Evolutionary conservation across 1,140 invertebrate species (phyloP).

Genomic region (Kradibia gibbosae): DNA sequence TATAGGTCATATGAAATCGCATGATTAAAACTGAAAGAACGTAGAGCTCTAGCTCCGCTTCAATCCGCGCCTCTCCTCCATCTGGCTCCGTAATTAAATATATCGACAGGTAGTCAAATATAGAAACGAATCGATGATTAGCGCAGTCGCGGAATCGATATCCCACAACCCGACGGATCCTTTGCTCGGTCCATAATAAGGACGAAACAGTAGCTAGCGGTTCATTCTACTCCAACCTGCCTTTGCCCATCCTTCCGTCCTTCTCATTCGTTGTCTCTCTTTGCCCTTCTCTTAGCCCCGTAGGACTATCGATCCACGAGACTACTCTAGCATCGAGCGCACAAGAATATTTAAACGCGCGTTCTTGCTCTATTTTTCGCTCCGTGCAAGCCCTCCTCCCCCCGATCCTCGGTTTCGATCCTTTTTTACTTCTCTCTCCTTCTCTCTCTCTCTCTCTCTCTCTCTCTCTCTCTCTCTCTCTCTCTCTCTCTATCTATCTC

Average conservation of each 20-base stretch:
- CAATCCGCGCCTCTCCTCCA: not conserved
- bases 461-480: too few species aligned
- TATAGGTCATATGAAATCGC: too few species aligned
- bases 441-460: too few species aligned
- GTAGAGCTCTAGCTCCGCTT: not conserved
- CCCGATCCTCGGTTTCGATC: slow-evolving; percentile 35
- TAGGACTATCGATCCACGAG: slow-evolving; percentile 47
- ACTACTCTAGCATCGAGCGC: slow-evolving; percentile 35
- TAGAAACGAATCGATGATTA: slow-evolving; percentile 50
- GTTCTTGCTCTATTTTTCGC: slow-evolving; percentile 45
- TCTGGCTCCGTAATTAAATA: slow-evolving; percentile 47
- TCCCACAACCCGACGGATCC: not conserved
- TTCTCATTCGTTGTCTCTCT: not conserved
- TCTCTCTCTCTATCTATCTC: slow-evolving; percentile 38
- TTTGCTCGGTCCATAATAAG: slow-evolving; percentile 39
- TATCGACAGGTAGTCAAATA: slow-evolving; percentile 46
- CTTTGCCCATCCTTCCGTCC: not conserved
- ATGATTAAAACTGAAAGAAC: too few species aligned
- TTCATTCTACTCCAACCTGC: not conserved
- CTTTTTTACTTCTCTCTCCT: slow-evolving; percentile 23
- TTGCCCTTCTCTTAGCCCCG: not conserved
- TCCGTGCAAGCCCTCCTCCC: too few species aligned
- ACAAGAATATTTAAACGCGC: slow-evolving; percentile 46
- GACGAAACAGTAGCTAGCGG: not conserved
- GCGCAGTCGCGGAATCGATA: slow-evolving; percentile 30